Evolutionary conservation across 2,113 vertebrate genomes (phyloP), one percentile per base, ranked within the genome.

Genomic region (Dipodomys stephensi): DNA sequence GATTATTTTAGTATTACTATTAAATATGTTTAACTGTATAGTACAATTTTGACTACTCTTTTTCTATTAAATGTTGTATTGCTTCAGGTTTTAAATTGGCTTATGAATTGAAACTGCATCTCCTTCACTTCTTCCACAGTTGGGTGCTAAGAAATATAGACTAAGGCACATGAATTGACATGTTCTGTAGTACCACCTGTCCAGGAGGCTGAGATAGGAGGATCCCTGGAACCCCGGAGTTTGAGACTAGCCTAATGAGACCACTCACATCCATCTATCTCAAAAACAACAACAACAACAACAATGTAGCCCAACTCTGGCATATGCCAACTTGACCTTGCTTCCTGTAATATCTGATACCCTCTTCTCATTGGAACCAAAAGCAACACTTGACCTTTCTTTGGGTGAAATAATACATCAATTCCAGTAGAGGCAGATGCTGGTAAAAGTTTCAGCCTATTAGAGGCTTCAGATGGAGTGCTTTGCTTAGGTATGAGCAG

Each of bases 1-100:
- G n/a, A 96, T 65, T 98, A 97, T 97, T 98, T 97, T 97, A 96
- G 67, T 95, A 97, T 73, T 97, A 79, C 87, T 96, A 96, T 79
- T 97, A 96, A 97, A 94, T 32, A 35, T 62, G n/a, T 95, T 94
- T 88, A 69, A 78, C 65, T 93, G 57, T 91, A 23, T 92, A 60
- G 93, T 91, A 39, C 80, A 78, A 96, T 91, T 72, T 95, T 57
- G 72, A 22, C 64, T 93, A 30, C n/a, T 91, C 7, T 88, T 86
- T 73, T 82, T 83, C 65, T 62, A 7, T 93, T 94, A 64, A 64
- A 57, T 7, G 46, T 4, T 68, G n/a, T 80, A 19, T 94, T 2
- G 15, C 53, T 90, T 85, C 73, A 53, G 2, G 49, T 82, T 94
- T 93, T 91, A 22, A 88, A 22, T 64, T 82, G 46, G 15, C 11